Evolutionary conservation across 2,113 vertebrate species (phyloP).

Genomic region (Lutjanus erythropterus): DNA sequence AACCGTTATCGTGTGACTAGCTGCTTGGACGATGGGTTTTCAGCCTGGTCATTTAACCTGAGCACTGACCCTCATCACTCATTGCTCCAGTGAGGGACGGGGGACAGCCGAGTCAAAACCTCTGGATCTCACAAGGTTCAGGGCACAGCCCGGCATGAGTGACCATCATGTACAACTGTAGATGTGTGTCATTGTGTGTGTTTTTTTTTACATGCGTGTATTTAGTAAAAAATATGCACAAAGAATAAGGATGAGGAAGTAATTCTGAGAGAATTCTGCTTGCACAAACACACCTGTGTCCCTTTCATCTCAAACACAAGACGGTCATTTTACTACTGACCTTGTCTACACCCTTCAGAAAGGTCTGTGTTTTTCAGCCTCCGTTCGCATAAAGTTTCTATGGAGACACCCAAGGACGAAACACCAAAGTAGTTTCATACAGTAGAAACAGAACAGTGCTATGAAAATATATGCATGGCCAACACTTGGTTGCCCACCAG

Average conservation of each 20-base stretch:
- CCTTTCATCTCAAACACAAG: constrained; percentile 35
- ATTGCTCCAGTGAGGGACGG: constrained; percentile 44
- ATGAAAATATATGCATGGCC: neutral
- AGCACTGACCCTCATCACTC: constrained; percentile 74
- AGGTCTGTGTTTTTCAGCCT: neutral
- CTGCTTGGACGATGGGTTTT: constrained; percentile 49
- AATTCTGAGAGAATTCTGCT: constrained; percentile 23
- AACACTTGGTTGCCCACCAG: neutral
- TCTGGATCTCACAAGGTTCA: constrained; percentile 39
- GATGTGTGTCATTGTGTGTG: neutral
- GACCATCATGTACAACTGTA: neutral
- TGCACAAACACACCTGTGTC: constrained; percentile 46
- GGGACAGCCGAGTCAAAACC: constrained; percentile 60
- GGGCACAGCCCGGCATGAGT: constrained; percentile 11
- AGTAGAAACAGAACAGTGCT: no score
- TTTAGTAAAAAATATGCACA: constrained; percentile 2
- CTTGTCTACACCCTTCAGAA: constrained; percentile 20
- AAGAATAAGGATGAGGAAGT: constrained; percentile 33
- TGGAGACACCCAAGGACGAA: neutral
- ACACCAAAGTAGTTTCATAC: neutral
- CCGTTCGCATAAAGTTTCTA: constrained; percentile 14
- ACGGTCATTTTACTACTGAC: constrained; percentile 15
- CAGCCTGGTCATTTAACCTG: constrained; percentile 76
- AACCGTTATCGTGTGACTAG: constrained; percentile 46
- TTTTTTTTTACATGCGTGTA: neutral